A percentile compares a stretch with the other conserved stretches of the same genome.
Conservation (phyloP, 1,140 invertebrate genomes). For the Drosophila novamexicana region DNA sequence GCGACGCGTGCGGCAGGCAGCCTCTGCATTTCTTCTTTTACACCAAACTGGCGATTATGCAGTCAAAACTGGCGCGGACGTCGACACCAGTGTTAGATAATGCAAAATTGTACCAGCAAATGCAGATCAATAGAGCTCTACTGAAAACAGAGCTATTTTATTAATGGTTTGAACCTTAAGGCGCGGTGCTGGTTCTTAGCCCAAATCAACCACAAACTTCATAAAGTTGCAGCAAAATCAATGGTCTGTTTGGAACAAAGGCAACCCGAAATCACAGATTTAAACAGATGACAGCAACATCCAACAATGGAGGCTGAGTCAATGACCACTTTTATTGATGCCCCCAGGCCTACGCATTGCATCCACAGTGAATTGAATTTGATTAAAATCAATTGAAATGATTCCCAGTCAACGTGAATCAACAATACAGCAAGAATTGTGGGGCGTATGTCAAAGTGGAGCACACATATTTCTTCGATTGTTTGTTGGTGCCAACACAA, state of each 20-base stretch:
- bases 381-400: conserved; percentile 80
- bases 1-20: conserved; percentile 48
- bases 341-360: conserved; percentile 18
- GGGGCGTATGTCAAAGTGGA: not conserved
- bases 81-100: conserved; percentile 40
- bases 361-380: conserved; percentile 71
- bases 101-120: not conserved
- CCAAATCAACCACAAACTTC: too few species aligned
- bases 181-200: too few species aligned
- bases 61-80: conserved; percentile 40
- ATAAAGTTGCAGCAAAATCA: too few species aligned
- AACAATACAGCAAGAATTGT: not conserved
- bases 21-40: conserved; percentile 46
- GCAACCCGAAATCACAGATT: not conserved
- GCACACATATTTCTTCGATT: not conserved
- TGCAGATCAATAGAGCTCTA: not conserved
- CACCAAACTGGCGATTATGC: conserved; percentile 37
- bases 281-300: not conserved
- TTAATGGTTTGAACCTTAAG: too few species aligned
- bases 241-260: too few species aligned
- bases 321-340: conserved; percentile 27
- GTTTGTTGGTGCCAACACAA: not conserved
- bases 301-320: conserved; percentile 33
- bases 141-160: too few species aligned
- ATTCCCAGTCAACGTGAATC: conserved; percentile 44